Conservation (phyloP, 2,113 vertebrate genomes). For the Entelurus aequoreus region DNA sequence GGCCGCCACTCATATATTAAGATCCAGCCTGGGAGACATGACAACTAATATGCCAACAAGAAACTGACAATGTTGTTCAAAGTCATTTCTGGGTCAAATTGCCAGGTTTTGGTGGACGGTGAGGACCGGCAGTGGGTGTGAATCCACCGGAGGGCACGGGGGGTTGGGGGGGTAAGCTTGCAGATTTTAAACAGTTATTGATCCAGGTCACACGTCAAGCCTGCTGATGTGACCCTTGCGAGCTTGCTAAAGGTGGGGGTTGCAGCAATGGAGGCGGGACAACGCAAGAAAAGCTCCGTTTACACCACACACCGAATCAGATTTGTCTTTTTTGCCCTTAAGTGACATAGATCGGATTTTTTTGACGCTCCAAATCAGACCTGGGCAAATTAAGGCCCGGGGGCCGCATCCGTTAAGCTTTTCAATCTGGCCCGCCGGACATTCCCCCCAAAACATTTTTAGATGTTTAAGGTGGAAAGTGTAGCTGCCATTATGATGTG, state of each 20-base stretch:
- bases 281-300: conserved; percentile 32
- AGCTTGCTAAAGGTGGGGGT: conserved; percentile 40
- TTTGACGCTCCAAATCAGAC: no score
- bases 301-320: no score
- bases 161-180: conserved; percentile 14
- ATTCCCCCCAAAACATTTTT: no score
- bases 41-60: no score
- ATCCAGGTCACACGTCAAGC: conserved; percentile 72
- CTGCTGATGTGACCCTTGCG: conserved; percentile 62
- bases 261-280: conserved; percentile 30
- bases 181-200: conserved; percentile 76
- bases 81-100: not conserved
- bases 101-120: not conserved
- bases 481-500: no score
- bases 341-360: no score
- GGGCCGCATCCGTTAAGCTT: no score
- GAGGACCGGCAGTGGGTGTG: conserved; percentile 40
- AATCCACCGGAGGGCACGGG: conserved; percentile 48
- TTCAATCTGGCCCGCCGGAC: no score
- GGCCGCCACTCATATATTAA: not conserved
- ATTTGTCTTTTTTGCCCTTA: no score
- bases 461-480: no score
- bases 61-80: not conserved
- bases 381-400: no score
- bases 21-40: no score